These are phyloP conservation scores for Arrhamphus sclerolepis DNA, from an alignment of 2,797 vertebrate species.

Conservation along the genomic window DNA sequence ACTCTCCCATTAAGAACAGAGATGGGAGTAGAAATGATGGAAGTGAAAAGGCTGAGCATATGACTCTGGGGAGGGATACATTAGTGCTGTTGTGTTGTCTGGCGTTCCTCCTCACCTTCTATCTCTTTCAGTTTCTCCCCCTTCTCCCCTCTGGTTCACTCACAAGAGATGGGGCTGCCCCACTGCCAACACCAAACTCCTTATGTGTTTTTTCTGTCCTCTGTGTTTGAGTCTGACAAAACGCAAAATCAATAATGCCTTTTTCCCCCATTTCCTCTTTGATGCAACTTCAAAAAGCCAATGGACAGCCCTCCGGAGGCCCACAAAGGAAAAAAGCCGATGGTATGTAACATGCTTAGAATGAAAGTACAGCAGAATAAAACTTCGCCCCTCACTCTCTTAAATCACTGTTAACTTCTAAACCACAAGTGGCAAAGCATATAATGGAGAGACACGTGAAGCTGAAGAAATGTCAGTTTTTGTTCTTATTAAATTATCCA, in stretches of 20 bases:
- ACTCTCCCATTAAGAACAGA: conserved; percentile 60
- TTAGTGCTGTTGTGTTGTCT: conserved; percentile 53
- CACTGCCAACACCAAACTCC: conserved; percentile 71
- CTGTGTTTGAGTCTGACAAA: conserved; percentile 85
- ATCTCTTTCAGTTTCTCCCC: conserved; percentile 39
- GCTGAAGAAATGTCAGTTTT: not conserved
- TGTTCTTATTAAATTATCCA: conserved; percentile 13
- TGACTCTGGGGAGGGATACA: conserved; percentile 56
- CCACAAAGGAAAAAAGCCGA: conserved; percentile 57
- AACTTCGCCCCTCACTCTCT: conserved; percentile 66
- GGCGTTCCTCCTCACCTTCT: conserved; percentile 58
- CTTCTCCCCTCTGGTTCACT: conserved; percentile 54
- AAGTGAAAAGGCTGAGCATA: conserved; percentile 39
- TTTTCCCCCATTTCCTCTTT: conserved; percentile 85
- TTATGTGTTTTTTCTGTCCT: conserved; percentile 81
- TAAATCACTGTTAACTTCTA: conserved; percentile 70
- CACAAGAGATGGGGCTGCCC: conserved; percentile 57
- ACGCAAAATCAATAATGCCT: conserved; percentile 86
- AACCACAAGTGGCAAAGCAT: conserved; percentile 49
- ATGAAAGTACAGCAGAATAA: conserved; percentile 67
- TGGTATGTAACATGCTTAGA: conserved; percentile 72
- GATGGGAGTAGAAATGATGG: conserved; percentile 42
- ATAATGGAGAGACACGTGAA: conserved; percentile 32
- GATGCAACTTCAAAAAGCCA: conserved; percentile 87
- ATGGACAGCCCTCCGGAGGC: conserved; percentile 82